Evolutionary conservation across 2,113 vertebrate genomes (phyloP).

Genomic region (Apteryx owenii): DNA sequence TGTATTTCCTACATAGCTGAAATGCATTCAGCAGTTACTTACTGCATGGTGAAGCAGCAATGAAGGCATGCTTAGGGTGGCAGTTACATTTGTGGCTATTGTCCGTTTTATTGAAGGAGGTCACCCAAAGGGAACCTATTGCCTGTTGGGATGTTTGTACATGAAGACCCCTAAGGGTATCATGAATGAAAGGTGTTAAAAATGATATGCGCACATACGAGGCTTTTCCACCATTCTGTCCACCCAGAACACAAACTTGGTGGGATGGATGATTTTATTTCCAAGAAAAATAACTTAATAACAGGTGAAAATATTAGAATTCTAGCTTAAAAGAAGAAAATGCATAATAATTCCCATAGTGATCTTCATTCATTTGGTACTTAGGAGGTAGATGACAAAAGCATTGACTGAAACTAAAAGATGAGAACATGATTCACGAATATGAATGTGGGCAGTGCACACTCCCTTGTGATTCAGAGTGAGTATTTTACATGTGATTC

Average conservation of each 20-base stretch:
- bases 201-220: not conserved
- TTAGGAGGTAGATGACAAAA: not conserved
- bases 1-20: not conserved
- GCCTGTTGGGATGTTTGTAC: not conserved
- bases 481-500: slow-evolving; percentile 44
- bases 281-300: not conserved
- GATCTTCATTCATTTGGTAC: not conserved
- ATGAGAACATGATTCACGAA: slow-evolving; percentile 35
- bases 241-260: not conserved
- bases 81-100: not conserved
- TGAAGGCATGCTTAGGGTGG: not conserved
- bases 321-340: not conserved
- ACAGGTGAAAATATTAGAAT: not conserved
- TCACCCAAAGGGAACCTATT: not conserved
- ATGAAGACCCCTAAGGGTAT: not conserved
- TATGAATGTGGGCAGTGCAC: slow-evolving; percentile 36
- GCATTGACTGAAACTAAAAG: not conserved
- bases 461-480: slow-evolving; percentile 41
- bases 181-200: not conserved
- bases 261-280: not conserved
- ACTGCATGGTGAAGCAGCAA: not conserved
- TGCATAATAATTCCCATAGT: not conserved
- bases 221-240: not conserved
- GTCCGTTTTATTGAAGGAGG: not conserved
- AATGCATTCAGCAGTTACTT: not conserved